phyloP scores from a whole-genome alignment of 2,113 vertebrate species.

The Hemichromis elongatus region DNA sequence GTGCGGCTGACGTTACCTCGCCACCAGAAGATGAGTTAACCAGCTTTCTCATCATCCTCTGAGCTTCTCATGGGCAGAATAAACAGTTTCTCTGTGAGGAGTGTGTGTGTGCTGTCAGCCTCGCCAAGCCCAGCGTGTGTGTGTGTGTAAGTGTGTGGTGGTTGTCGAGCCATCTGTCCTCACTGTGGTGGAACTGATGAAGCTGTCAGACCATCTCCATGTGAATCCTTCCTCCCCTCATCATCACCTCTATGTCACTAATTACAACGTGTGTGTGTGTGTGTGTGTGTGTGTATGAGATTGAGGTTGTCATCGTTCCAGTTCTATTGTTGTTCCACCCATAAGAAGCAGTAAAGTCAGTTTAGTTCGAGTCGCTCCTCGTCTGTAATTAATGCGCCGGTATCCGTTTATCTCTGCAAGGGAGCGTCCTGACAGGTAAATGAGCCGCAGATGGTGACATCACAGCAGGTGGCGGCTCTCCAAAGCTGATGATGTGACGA shows the following conservation, averaged over 20 bases:
- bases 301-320: neutral
- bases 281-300: neutral
- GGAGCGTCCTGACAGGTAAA: constrained; percentile 28
- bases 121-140: neutral
- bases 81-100: neutral
- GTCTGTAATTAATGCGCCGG: neutral
- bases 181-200: constrained; percentile 44
- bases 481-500: constrained; percentile 59
- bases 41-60: neutral
- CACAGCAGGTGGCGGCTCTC: constrained; percentile 65
- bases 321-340: neutral
- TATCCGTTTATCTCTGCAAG: neutral
- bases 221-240: constrained; percentile 23
- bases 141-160: neutral
- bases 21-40: neutral
- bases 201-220: constrained; percentile 38
- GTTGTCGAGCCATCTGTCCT: constrained; percentile 54
- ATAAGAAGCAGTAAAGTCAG: neutral
- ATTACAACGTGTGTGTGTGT: constrained; percentile 15
- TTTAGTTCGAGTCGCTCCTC: neutral
- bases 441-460: constrained; percentile 66
- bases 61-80: neutral
- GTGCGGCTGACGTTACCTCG: neutral
- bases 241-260: constrained; percentile 27
- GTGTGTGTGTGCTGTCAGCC: neutral